Percentiles rank a stretch among this genome's conserved stretches.
phyloP scores from a whole-genome alignment of 2,797 vertebrate genomes.

The Epinephelus awoara region DNA sequence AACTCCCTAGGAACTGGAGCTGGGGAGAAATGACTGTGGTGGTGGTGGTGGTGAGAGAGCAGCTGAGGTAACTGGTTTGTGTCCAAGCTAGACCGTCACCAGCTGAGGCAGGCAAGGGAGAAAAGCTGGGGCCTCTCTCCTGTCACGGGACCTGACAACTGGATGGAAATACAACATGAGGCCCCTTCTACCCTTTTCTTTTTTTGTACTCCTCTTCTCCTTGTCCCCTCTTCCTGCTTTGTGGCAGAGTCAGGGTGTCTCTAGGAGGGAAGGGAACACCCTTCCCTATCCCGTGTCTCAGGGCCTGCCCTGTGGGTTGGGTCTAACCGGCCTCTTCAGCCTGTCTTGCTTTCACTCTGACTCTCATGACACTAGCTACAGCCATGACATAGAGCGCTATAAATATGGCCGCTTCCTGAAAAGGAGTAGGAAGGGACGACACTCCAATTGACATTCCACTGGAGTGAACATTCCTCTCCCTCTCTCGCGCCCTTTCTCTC shows the following conservation, averaged over 20 bases:
- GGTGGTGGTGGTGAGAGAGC: slow-evolving; percentile 49
- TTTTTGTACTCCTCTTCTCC: slow-evolving; percentile 21
- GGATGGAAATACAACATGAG: slow-evolving; percentile 45
- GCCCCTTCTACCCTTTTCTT: slow-evolving; percentile 5
- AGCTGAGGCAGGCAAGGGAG: slow-evolving; percentile 49
- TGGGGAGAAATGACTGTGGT: slow-evolving; percentile 57
- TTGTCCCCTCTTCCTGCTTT: slow-evolving; percentile 59
- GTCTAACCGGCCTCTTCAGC: slow-evolving; percentile 51
- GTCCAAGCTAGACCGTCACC: slow-evolving; percentile 66
- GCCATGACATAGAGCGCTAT: slow-evolving; percentile 78
- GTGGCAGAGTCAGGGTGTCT: slow-evolving; percentile 57
- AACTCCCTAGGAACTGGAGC: slow-evolving; percentile 79
- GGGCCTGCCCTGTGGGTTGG: slow-evolving; percentile 60
- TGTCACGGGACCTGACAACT: slow-evolving; percentile 55
- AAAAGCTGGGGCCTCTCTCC: slow-evolving; percentile 54
- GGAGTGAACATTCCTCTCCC: slow-evolving; percentile 67
- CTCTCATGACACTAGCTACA: slow-evolving; percentile 53
- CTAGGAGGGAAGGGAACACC: slow-evolving; percentile 46
- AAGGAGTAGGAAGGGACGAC: slow-evolving; percentile 71
- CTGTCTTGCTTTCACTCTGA: slow-evolving; percentile 50
- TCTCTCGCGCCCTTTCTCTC: slow-evolving; percentile 29
- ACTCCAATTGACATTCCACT: slow-evolving; percentile 72
- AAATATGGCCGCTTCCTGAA: slow-evolving; percentile 81
- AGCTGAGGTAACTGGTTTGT: slow-evolving; percentile 63
- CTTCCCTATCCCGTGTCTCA: slow-evolving; percentile 42